These are phyloP conservation scores for Epinotia demarniana DNA, from an alignment of 2,888 invertebrate species.

Conservation along the genomic window DNA sequence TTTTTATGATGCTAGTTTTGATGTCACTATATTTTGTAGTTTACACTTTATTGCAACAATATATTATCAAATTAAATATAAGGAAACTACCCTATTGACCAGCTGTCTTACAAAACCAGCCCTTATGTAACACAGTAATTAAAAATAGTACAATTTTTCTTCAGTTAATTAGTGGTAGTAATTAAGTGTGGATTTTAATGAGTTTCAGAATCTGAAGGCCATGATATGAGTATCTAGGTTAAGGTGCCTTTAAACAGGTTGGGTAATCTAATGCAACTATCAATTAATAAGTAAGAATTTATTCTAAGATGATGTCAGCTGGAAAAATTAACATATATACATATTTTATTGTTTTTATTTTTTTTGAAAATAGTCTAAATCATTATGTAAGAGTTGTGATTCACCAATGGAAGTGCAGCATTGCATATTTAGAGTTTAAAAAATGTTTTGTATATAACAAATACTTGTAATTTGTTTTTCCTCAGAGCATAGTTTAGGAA, in stretches of 20 bases:
- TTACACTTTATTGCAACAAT: no score
- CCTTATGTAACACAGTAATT: background rate
- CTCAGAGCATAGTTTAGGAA: no score
- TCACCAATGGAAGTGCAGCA: background rate
- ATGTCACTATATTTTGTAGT: no score
- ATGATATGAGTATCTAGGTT: conserved; percentile 31
- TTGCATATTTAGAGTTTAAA: background rate
- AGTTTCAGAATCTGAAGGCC: conserved; percentile 33
- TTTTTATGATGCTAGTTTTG: no score
- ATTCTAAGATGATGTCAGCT: background rate
- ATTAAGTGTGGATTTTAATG: conserved; percentile 3
- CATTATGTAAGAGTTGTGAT: background rate
- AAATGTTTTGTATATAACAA: no score
- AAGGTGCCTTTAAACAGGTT: conserved; percentile 26
- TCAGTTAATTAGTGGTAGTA: conserved; percentile 6
- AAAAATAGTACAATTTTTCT: background rate
- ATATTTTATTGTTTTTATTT: background rate
- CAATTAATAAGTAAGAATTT: conserved; percentile 5
- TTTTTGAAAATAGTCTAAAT: background rate
- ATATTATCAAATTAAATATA: no score
- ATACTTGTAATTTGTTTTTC: no score
- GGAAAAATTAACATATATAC: no score
- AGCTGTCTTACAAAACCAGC: background rate
- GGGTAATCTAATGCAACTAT: conserved; percentile 19
- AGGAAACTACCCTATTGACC: no score